Conservation (phyloP, 2,113 vertebrate species). For the Gopherus flavomarginatus region DNA sequence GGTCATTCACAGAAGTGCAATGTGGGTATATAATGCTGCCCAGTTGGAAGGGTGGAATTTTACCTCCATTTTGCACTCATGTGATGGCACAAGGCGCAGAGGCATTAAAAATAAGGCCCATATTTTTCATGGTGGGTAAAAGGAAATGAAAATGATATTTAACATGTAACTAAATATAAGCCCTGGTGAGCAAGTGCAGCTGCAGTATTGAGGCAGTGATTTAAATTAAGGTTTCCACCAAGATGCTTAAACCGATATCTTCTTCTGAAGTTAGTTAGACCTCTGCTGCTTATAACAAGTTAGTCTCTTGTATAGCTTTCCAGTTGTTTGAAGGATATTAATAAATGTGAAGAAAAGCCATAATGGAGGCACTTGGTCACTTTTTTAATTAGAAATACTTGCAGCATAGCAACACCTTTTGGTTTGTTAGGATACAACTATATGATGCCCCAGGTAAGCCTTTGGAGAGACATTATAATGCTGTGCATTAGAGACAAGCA, state of each 20-base stretch:
- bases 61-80: not conserved
- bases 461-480: not conserved
- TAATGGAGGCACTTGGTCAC: slow-evolving; percentile 50
- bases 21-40: not conserved
- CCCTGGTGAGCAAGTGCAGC: not conserved
- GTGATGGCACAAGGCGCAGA: not conserved
- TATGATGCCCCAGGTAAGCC: not conserved
- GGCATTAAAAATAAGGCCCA: not conserved
- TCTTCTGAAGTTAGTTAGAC: not conserved
- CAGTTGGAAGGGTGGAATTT: not conserved
- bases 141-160: not conserved
- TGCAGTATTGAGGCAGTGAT: not conserved
- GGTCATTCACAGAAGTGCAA: accelerated
- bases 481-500: not conserved
- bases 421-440: slow-evolving; percentile 34
- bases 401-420: slow-evolving; percentile 74
- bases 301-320: not conserved
- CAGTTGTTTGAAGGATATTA: slow-evolving; percentile 1
- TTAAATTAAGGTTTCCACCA: not conserved
- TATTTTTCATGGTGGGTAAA: not conserved
- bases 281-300: slow-evolving; percentile 1
- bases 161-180: not conserved
- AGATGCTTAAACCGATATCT: not conserved
- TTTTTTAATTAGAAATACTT: slow-evolving; percentile 59
- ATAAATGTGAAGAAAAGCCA: slow-evolving; percentile 9